Conservation (phyloP, 2,113 vertebrate genomes). For the Paradisaea rubra region DNA sequence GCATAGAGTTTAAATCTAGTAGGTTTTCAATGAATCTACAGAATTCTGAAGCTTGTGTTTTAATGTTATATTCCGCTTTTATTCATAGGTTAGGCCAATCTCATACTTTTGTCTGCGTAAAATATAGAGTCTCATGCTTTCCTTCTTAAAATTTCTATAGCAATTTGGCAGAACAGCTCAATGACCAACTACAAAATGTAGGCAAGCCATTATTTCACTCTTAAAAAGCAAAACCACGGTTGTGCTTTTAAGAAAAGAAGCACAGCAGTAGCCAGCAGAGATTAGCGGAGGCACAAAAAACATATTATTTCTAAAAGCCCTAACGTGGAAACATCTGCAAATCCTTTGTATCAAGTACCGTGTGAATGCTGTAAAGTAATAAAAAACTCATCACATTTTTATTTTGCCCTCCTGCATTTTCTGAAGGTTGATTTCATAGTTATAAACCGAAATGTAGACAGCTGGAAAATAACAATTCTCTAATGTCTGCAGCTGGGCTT, state of each 20-base stretch:
- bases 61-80: background rate
- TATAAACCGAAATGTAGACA: rapidly evolving
- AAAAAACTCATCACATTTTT: background rate
- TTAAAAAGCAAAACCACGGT: background rate
- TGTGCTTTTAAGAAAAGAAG: background rate
- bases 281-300: rapidly evolving
- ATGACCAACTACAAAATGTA: background rate
- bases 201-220: background rate
- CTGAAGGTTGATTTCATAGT: background rate
- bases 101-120: background rate
- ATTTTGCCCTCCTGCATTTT: background rate
- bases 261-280: background rate
- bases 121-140: background rate
- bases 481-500: rapidly evolving
- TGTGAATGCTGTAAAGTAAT: background rate
- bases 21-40: background rate
- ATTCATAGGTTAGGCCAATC: background rate
- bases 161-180: background rate
- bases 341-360: rapidly evolving
- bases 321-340: background rate
- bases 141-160: background rate
- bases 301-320: background rate
- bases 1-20: background rate
- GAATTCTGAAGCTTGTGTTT: background rate
- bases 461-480: background rate